Conservation (phyloP, 1,140 invertebrate species). For the Holotrichia oblita region DNA sequence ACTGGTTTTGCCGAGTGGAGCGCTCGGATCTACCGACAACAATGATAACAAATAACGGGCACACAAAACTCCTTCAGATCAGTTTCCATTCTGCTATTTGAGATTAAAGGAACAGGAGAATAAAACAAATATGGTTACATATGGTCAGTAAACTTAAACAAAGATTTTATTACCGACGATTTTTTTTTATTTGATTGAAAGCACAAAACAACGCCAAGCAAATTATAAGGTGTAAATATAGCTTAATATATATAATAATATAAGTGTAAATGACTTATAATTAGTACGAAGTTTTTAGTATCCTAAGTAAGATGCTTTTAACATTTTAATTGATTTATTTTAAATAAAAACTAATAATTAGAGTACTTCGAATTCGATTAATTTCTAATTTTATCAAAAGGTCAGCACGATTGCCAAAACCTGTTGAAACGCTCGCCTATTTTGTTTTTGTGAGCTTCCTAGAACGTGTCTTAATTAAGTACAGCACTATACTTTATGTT, state of each 20-base stretch:
- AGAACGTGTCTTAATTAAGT: no score
- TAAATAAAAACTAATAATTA: not conserved
- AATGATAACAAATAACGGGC: constrained; percentile 57
- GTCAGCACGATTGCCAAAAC: no score
- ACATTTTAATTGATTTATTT: no score
- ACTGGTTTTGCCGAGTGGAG: constrained; percentile 60
- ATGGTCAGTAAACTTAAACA: not conserved
- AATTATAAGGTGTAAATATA: constrained; percentile 20
- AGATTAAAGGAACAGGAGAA: constrained; percentile 38
- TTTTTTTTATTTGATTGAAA: constrained; percentile 18
- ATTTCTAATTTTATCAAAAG: no score
- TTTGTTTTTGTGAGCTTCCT: no score
- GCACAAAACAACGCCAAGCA: constrained; percentile 15
- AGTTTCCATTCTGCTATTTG: constrained; percentile 27
- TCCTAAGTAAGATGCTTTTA: not conserved
- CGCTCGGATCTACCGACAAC: constrained; percentile 45
- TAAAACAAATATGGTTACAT: not conserved
- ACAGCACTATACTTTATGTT: no score
- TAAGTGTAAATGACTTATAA: not conserved
- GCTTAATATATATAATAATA: constrained; percentile 17
- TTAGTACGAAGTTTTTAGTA: not conserved
- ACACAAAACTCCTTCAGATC: constrained; percentile 47
- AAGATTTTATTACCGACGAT: not conserved
- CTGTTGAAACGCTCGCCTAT: no score
- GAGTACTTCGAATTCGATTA: no score